Base-by-base conservation (phyloP, 2,113 vertebrate genomes). In the Opisthocomus hoazin region DNA sequence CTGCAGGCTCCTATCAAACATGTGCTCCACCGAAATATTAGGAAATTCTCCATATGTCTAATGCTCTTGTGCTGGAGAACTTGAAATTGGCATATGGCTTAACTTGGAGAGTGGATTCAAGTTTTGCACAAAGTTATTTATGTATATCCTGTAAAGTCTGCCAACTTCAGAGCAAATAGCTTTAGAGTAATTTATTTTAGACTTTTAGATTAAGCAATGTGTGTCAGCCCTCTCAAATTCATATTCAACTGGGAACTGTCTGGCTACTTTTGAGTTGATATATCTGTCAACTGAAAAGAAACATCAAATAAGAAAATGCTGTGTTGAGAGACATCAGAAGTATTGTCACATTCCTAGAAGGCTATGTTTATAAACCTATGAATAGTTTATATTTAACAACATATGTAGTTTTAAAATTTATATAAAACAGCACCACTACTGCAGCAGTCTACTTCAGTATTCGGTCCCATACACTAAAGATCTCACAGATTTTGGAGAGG, bases 91-190 rank as follows among this genome's bases (percentile, higher is more conserved):
- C 80, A 78, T 71, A 87, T 77, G 70, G 64, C 69, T 90, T 70
- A 77, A 90, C 26, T 66, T 53, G 37, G 36, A 73, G 27, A 92
- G 57, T 18, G 22, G 34, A 89, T 92, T 78, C 37, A 81, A 78
- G 36, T 60, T 71, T 84, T 39, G 5, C 58, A 76, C 19, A 39
- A 68, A 54, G 58, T 79, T 97, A 94, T 94, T 96, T 95, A 85
- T 54, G 58, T 36, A 79, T 75, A 79, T 76, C 22, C 78, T 93
- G 74, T 77, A 75, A 95, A 85, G 84, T 87, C 86, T 87, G 60
- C 45, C 93, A 82, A 81, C 53, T 84, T 81, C 43, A 56, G 64
- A 92, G 77, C 56, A 96, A 97, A 94, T 84, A 91, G 81, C 77
- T 90, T 71, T 29, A 64, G 34, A 90, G 77, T 82, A 92, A 81